Percentiles rank a stretch among this genome's conserved stretches.
phyloP scores from a whole-genome alignment of 1,140 invertebrate genomes.

The Drosophila erecta region DNA sequence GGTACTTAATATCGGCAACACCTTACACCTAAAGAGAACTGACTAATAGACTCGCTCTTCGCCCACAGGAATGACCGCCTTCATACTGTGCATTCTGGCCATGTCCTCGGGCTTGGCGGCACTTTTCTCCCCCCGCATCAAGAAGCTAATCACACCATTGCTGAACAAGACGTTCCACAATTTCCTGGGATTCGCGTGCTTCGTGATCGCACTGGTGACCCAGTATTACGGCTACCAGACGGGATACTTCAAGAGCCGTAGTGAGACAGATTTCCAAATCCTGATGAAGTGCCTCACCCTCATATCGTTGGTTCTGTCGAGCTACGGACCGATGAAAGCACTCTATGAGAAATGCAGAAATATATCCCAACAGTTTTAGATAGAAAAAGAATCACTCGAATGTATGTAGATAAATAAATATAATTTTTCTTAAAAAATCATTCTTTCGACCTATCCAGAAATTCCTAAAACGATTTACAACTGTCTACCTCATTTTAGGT shows the following conservation, averaged over 20 bases:
- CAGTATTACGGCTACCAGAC: slow-evolving; percentile 83
- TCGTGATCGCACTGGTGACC: slow-evolving; percentile 69
- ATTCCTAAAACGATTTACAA: background rate
- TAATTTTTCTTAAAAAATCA: background rate
- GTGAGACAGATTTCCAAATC: slow-evolving; percentile 51
- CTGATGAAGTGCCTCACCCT: slow-evolving; percentile 72
- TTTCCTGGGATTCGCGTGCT: slow-evolving; percentile 67
- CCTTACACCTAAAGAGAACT: too few relatives aligned
- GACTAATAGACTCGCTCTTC: slow-evolving; percentile 5
- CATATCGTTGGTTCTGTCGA: slow-evolving; percentile 60
- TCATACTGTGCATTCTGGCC: slow-evolving; percentile 63
- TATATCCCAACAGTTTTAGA: slow-evolving; percentile 58
- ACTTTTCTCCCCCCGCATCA: slow-evolving; percentile 68
- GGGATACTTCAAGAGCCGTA: slow-evolving; percentile 62
- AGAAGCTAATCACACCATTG: slow-evolving; percentile 64
- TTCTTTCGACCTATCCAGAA: slow-evolving; percentile 16
- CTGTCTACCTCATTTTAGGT: background rate
- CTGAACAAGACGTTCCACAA: slow-evolving; percentile 78
- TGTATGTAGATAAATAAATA: slow-evolving; percentile 35
- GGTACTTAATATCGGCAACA: too few relatives aligned
- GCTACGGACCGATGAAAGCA: slow-evolving; percentile 70
- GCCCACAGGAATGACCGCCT: slow-evolving; percentile 61
- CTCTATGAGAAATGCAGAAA: slow-evolving; percentile 54
- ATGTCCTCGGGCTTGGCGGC: slow-evolving; percentile 71
- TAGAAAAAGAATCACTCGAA: slow-evolving; percentile 10